phyloP scores from a whole-genome alignment of 1,140 invertebrate genomes.

The Sitophilus oryzae region DNA sequence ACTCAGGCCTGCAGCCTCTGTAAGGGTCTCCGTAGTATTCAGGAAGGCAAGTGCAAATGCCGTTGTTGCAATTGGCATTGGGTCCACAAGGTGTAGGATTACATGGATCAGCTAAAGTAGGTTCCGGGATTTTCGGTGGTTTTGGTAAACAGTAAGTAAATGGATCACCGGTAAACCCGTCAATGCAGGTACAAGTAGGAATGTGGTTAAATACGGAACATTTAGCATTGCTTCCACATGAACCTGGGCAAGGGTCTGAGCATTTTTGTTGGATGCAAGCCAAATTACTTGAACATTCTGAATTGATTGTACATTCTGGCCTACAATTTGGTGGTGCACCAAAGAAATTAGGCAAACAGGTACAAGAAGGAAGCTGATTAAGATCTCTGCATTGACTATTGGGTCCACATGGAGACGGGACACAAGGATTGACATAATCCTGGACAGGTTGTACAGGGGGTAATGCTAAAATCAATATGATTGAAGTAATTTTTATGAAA shows the following conservation, averaged over 20 bases:
- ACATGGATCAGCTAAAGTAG: slow-evolving; percentile 47
- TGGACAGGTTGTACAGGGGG: no score
- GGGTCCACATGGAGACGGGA: no score
- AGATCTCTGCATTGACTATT: no score
- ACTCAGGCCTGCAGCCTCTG: slow-evolving; percentile 67
- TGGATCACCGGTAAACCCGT: slow-evolving; percentile 59
- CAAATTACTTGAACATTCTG: slow-evolving; percentile 54
- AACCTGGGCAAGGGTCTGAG: slow-evolving; percentile 57
- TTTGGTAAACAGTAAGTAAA: slow-evolving; percentile 50
- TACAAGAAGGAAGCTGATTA: slow-evolving; percentile 53
- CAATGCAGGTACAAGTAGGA: slow-evolving; percentile 56
- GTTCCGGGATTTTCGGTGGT: slow-evolving; percentile 44
- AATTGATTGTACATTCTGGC: slow-evolving; percentile 59
- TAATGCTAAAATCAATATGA: no score
- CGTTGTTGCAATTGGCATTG: no score
- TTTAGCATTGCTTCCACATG: slow-evolving; percentile 54
- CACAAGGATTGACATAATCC: no score
- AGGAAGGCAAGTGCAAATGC: slow-evolving; percentile 63
- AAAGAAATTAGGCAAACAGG: slow-evolving; percentile 54
- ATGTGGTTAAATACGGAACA: slow-evolving; percentile 58
- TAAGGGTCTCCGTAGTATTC: slow-evolving; percentile 69
- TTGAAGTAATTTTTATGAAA: no score
- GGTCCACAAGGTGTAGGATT: slow-evolving; percentile 61
- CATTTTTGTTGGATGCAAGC: slow-evolving; percentile 60
- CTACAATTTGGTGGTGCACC: slow-evolving; percentile 59